Base-by-base conservation (phyloP, 2,113 vertebrate genomes). In the Psittacula cyanocephala region DNA sequence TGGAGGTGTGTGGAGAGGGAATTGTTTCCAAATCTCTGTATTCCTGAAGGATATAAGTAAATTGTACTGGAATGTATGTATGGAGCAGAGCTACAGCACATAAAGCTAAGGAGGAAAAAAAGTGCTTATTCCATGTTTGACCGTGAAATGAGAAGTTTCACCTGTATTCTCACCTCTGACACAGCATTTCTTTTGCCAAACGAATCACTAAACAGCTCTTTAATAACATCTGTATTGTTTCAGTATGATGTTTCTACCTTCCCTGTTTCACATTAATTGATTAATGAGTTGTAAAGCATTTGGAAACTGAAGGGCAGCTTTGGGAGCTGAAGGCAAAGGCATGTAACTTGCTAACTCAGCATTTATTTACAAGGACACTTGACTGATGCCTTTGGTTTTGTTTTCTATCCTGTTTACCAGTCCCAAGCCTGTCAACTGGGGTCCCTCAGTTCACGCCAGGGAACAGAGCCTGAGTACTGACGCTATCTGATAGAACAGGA, bases 401-500 rank as follows among this genome's bases (percentile, higher is more conserved):
- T 16, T 46, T 86, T 53, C 31, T 65, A 5, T 46, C 57, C 69
- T 52, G 46, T 22, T 22, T 64, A 22, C 49, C 6, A 13, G 27
- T 59, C 57, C 25, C 46, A 24, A 22, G 17, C 13, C 75, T 76
- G 47, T 81, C 41, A 17, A 3, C 1, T 62, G 33, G 9, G 17
- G 22, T 16, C 37, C 35, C 62, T 35, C 33, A 59, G 15, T 6
- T 52, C 59, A 6, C 0, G 2, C 6, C 5, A 47, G 17, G n/a
- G 67, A 88, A 13, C 37, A 29, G 63, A 81, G 20, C 14, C 50
- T 28, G 60, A 62, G 91, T 81, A 60, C 35, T 80, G 81, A 18
- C 0, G 0, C 28, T 37, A 13, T 59, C 44, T 37, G 69, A 37
- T 23, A 5, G 20, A 86, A 19, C 2, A 0, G 57, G 76, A 84